A percentile compares a stretch with the other conserved stretches of the same genome.
These are phyloP conservation scores for Crocidura indochinensis DNA, from an alignment of 2,797 vertebrate species.

Conservation along the genomic window DNA sequence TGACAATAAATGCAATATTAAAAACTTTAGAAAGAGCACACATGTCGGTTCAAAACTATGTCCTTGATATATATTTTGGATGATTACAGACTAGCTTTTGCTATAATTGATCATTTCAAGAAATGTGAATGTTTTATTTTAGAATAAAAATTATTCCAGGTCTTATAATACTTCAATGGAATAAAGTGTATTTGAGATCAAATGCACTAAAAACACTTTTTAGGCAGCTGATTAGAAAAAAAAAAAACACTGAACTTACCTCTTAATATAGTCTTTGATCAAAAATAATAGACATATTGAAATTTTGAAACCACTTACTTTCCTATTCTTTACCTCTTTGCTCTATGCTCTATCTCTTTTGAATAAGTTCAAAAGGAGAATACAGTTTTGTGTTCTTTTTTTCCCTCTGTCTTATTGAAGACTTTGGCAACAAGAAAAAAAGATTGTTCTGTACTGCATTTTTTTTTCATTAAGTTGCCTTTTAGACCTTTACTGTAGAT, in stretches of 20 bases:
- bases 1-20: too few relatives aligned
- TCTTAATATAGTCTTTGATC: slow-evolving; percentile 6
- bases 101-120: slow-evolving; percentile 1
- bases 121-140: slow-evolving; percentile 5
- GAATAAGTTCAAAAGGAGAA: slow-evolving; percentile 14
- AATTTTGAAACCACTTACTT: background rate
- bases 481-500: background rate
- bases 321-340: background rate
- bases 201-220: background rate
- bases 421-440: background rate
- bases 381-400: background rate
- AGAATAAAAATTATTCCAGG: slow-evolving; percentile 7
- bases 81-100: background rate
- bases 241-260: background rate
- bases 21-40: too few relatives aligned
- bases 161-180: background rate
- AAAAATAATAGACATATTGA: background rate
- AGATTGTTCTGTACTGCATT: background rate
- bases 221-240: background rate
- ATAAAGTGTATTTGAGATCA: background rate
- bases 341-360: background rate
- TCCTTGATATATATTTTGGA: background rate
- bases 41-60: background rate
- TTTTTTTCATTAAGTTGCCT: background rate
- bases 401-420: background rate